Base-by-base conservation (phyloP, 2,888 invertebrate species). In the Aporophyla nigra region DNA sequence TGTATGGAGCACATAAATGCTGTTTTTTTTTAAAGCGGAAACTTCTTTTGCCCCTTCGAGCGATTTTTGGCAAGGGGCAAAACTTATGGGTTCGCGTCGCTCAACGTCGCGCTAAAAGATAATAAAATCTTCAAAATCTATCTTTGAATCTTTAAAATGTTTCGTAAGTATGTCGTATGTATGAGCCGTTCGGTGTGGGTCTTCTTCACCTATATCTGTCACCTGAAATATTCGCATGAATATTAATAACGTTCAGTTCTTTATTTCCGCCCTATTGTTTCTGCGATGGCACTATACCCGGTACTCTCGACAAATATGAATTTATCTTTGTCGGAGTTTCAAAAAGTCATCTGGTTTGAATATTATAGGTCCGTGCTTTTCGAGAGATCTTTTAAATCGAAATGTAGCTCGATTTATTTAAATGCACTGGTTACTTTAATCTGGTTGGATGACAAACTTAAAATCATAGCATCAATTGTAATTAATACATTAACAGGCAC, bases 241-340 rank as follows among this genome's bases (percentile, higher is more conserved):
- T 85, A 84, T 84, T 84, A 71, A 85, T 74, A 85, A n/a, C 21
- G 65, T 69, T 77, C 76, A 62, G 73, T 79, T 85, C 61, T 82
- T 82, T 82, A 76, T 84, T 72, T 76, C 69, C 73, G 27, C 56
- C 40, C 71, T 51, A 79, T 79, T 84, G 86, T 84, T 79, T 67
- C 69, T 21, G 61, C 72, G 27, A 71, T 62, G 79, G 40, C 67
- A 49, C 61, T 54, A 6, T 27, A 54, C 67, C 59, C 69, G 67
- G 66, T 79, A 54, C 54, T 76, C 76, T 1, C 16, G 19, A 59
- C 9, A 56, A 61, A 72, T 56, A 54, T 43, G 80, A 46, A 74
- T 58, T 24, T 27, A 24, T 63, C 82, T 81, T 66, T 85, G 85
- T 81, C 24, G n/a, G 40, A 24, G 54, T 24, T 79, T 49, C 43